phyloP scores from a whole-genome alignment of 2,113 vertebrate species.

The Thymallus thymallus region DNA sequence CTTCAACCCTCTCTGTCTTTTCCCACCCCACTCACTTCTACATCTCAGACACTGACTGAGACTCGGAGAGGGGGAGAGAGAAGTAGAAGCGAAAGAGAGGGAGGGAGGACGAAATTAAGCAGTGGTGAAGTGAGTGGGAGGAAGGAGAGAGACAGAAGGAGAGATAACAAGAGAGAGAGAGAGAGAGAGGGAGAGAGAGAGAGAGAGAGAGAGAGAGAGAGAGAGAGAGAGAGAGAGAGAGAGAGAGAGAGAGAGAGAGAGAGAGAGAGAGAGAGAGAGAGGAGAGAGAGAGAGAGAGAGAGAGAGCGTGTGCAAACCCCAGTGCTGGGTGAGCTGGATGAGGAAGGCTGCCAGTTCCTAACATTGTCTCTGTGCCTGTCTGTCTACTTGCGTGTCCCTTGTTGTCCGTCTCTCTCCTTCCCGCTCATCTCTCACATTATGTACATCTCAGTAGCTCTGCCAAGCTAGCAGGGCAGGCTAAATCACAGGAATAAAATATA shows the following conservation, averaged over 20 bases:
- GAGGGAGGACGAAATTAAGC: constrained; percentile 24
- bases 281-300: constrained; percentile 33
- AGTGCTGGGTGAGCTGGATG: constrained; percentile 26
- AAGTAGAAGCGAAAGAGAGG: constrained; percentile 40
- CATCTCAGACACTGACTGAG: constrained; percentile 47
- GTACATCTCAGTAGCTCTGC: constrained; percentile 49
- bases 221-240: background rate
- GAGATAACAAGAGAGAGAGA: constrained; percentile 19
- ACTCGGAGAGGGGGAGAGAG: constrained; percentile 44
- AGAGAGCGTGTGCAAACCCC: background rate
- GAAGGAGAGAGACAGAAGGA: background rate
- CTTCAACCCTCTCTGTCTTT: constrained; percentile 32
- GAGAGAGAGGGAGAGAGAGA: background rate
- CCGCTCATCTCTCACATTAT: constrained; percentile 53
- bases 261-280: constrained; percentile 14
- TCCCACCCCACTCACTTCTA: constrained; percentile 34
- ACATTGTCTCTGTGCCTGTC: constrained; percentile 55
- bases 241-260: background rate
- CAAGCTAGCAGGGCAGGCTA: constrained; percentile 22
- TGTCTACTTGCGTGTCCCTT: constrained; percentile 45
- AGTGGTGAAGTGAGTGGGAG: constrained; percentile 23
- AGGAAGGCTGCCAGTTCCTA: constrained; percentile 57
- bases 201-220: background rate
- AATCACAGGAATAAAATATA: constrained; percentile 4
- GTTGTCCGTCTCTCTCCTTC: constrained; percentile 40